These are phyloP conservation scores for Sarcophaga bullata DNA, from an alignment of 1,140 invertebrate species.

Conservation along the genomic window DNA sequence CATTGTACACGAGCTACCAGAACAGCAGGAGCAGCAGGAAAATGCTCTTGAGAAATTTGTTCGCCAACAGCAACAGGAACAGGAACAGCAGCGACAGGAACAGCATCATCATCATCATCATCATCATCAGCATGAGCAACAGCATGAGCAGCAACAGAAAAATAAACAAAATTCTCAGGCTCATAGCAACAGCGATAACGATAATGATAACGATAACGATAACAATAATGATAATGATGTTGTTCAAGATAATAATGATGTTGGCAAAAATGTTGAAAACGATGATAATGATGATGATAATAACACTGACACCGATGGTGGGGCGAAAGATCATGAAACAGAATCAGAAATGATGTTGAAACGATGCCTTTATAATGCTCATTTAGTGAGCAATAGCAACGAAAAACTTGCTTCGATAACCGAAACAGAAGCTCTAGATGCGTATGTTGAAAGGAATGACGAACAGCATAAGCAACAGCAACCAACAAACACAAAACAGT, in stretches of 20 bases:
- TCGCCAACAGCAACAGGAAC: not conserved
- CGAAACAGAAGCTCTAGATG: conserved; percentile 36
- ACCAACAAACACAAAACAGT: not conserved
- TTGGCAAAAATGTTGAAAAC: not conserved
- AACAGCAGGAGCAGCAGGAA: not conserved
- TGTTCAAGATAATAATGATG: not conserved
- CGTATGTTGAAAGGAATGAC: not conserved
- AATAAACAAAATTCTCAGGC: not conserved
- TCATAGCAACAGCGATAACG: not conserved
- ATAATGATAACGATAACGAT: not conserved
- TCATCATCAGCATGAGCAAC: not conserved
- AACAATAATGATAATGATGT: not conserved
- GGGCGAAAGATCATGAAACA: not conserved
- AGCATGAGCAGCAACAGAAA: no score
- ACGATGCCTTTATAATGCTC: conserved; percentile 13
- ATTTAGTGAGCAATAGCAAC: conserved; percentile 30
- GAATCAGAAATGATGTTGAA: conserved; percentile 17
- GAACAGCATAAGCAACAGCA: no score
- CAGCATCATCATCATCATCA: not conserved
- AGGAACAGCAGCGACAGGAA: not conserved
- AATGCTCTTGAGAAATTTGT: conserved; percentile 37
- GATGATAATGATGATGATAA: conserved; percentile 14
- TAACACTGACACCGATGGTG: not conserved
- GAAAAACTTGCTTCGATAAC: conserved; percentile 39
- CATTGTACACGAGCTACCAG: conserved; percentile 28